These are phyloP conservation scores for Falco novaeseelandiae DNA, from an alignment of 2,797 vertebrate genomes.

Conservation along the genomic window DNA sequence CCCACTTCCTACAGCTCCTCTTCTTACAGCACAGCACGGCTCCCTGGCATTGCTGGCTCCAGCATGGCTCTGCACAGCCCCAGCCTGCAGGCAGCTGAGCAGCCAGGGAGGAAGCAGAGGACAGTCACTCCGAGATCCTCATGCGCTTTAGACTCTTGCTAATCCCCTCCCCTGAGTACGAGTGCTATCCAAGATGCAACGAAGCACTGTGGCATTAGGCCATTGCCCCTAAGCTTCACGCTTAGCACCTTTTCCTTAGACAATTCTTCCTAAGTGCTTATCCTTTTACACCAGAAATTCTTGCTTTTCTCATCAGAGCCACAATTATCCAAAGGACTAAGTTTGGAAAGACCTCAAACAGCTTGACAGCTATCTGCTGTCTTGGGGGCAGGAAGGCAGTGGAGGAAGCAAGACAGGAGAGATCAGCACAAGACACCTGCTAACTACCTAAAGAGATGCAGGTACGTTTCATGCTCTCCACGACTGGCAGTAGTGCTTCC, in stretches of 20 bases:
- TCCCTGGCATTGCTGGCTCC: background rate
- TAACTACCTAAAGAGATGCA: background rate
- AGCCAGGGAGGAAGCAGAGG: background rate
- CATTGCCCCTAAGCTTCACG: background rate
- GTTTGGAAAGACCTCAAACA: background rate
- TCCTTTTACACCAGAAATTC: background rate
- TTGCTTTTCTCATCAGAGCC: background rate
- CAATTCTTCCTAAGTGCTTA: background rate
- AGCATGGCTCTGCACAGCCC: background rate
- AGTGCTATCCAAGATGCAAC: background rate
- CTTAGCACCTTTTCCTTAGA: background rate
- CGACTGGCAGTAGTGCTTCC: rapidly evolving
- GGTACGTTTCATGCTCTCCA: background rate
- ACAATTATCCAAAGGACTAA: background rate
- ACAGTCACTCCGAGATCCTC: background rate
- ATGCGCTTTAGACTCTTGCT: rapidly evolving
- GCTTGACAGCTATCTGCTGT: background rate
- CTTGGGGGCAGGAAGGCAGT: background rate
- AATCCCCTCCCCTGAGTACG: rapidly evolving
- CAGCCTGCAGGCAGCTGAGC: background rate
- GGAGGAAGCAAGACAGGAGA: background rate
- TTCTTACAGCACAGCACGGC: background rate
- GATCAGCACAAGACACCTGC: background rate
- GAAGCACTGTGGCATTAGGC: background rate
- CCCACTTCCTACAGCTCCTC: background rate